Conservation (phyloP, 2,888 invertebrate genomes). For the Parnassius orleans region DNA sequence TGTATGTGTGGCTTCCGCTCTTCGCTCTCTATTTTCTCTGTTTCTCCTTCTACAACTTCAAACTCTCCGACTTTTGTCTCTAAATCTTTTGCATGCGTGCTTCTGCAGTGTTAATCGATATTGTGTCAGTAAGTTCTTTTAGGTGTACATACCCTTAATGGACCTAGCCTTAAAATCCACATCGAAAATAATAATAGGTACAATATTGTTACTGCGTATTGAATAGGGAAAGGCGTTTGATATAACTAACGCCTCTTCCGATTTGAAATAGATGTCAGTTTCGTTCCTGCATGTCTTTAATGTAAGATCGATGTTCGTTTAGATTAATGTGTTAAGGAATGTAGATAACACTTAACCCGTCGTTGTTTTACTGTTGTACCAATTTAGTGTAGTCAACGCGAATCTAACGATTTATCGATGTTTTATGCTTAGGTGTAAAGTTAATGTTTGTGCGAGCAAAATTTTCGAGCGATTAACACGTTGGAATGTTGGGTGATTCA, state of each 20-base stretch:
- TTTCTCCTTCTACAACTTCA: constrained; percentile 18
- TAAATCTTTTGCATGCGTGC: constrained; percentile 79
- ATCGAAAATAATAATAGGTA: constrained; percentile 73
- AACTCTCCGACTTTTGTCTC: constrained; percentile 59
- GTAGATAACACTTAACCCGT: constrained; percentile 51
- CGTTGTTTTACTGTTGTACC: constrained; percentile 57
- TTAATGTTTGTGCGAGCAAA: constrained; percentile 65
- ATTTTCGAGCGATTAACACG: constrained; percentile 69
- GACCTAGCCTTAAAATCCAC: constrained; percentile 78
- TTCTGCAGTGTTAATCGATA: constrained; percentile 62
- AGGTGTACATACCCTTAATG: constrained; percentile 67
- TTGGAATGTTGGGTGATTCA: constrained; percentile 29
- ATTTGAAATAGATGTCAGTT: constrained; percentile 50
- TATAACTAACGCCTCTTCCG: constrained; percentile 31
- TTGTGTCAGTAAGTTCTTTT: constrained; percentile 67
- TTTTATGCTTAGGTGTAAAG: constrained; percentile 75
- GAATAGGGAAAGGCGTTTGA: constrained; percentile 30
- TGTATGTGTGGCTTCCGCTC: constrained; percentile 41
- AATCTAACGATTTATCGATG: constrained; percentile 66
- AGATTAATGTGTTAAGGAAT: constrained; percentile 56
- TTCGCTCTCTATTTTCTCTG: constrained; percentile 36
- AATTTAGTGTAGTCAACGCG: constrained; percentile 55
- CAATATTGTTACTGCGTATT: constrained; percentile 44
- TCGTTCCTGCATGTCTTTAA: constrained; percentile 69
- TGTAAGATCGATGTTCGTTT: constrained; percentile 72